These are phyloP conservation scores for Lytechinus variegatus DNA, from an alignment of 35 echinoderm and acorn worm species.

Conservation along the genomic window DNA sequence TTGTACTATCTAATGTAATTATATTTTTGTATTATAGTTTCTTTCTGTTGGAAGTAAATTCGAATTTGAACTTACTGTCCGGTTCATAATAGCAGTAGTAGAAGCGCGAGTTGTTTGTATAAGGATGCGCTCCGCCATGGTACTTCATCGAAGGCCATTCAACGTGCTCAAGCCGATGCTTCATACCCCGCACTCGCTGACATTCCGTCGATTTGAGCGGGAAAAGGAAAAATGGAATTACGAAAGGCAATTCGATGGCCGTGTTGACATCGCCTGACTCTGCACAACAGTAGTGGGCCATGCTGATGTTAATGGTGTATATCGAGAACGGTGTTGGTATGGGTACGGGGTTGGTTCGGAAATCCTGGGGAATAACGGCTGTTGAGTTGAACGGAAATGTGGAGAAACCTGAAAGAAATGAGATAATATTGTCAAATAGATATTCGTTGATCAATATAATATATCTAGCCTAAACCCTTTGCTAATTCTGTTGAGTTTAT, in stretches of 20 bases:
- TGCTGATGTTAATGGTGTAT: neutral
- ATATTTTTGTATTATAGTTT: too few species aligned
- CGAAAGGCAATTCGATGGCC: slow-evolving; percentile 29
- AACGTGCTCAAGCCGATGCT: slow-evolving; percentile 2
- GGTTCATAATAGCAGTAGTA: slow-evolving; percentile 49
- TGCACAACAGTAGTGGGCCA: slow-evolving; percentile 31
- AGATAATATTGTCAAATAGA: neutral
- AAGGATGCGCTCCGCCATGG: slow-evolving; percentile 9
- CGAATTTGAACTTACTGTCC: slow-evolving; percentile 9
- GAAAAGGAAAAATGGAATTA: slow-evolving; percentile 40
- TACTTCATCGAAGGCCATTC: slow-evolving; percentile 27
- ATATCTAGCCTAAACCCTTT: too few species aligned
- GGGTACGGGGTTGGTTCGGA: neutral
- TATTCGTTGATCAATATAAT: too few species aligned
- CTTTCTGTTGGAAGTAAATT: too few species aligned
- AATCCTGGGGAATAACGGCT: neutral
- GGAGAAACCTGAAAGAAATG: slow-evolving; percentile 24
- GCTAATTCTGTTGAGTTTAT: too few species aligned
- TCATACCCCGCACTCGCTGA: slow-evolving; percentile 1
- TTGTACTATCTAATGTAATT: too few species aligned
- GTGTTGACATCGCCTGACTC: neutral
- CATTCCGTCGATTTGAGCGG: neutral
- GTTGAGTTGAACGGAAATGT: slow-evolving; percentile 1
- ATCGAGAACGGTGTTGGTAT: slow-evolving; percentile 26
- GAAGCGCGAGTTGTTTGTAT: neutral